These are phyloP conservation scores for Zaprionus lineosus DNA, from an alignment of 2,888 invertebrate genomes.

Conservation along the genomic window DNA sequence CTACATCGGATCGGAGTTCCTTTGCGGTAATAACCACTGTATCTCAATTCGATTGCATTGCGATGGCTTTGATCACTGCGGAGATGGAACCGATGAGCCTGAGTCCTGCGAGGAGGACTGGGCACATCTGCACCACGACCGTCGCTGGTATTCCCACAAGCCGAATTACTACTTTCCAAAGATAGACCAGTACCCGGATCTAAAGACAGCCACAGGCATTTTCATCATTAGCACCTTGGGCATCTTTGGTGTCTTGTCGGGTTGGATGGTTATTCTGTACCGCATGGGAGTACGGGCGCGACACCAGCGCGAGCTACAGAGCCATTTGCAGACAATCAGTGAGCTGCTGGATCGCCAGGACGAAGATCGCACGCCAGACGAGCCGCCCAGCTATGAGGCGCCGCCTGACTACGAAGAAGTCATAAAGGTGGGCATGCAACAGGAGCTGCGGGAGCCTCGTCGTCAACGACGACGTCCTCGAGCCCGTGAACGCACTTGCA, in stretches of 20 bases:
- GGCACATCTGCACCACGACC: conserved; percentile 84
- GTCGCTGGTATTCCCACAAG: conserved; percentile 87
- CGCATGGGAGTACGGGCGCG: conserved; percentile 86
- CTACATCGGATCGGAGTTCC: conserved; percentile 87
- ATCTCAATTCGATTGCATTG: conserved; percentile 87
- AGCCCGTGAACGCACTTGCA: conserved; percentile 58
- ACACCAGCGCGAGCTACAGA: conserved; percentile 86
- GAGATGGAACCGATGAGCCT: conserved; percentile 88
- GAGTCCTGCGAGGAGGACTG: conserved; percentile 85
- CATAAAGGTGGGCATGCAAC: conserved; percentile 84
- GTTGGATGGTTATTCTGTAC: conserved; percentile 86
- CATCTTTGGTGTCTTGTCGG: conserved; percentile 86
- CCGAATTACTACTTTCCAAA: conserved; percentile 90
- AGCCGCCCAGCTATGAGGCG: conserved; percentile 88
- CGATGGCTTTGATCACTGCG: conserved; percentile 90
- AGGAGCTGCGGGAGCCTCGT: conserved; percentile 80
- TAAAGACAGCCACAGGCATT: conserved; percentile 86
- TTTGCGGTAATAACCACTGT: conserved; percentile 89
- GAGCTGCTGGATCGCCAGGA: conserved; percentile 85
- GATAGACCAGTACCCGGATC: conserved; percentile 86
- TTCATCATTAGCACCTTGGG: conserved; percentile 87
- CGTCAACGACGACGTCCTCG: conserved; percentile 72
- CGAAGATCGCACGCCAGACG: conserved; percentile 81
- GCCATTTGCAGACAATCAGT: conserved; percentile 87
- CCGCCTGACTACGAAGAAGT: conserved; percentile 89